Conservation (phyloP, 2,888 invertebrate species). For the Drosophila vallismaia region DNA sequence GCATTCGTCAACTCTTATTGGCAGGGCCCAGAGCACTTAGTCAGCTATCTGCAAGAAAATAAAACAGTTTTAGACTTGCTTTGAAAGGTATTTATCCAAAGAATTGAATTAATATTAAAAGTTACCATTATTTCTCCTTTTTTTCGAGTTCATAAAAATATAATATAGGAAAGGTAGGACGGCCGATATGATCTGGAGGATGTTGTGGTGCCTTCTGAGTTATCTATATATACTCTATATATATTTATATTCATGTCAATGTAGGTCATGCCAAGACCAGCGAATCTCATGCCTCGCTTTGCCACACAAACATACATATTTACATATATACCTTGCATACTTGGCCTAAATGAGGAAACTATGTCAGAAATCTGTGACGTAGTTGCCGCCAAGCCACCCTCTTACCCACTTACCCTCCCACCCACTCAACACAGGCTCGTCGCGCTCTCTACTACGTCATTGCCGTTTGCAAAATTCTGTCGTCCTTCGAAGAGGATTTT, state of each 20-base stretch:
- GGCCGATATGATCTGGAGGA: conserved; percentile 32
- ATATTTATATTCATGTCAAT: conserved; percentile 30
- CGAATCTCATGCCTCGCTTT: conserved; percentile 19
- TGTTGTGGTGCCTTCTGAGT: conserved; percentile 20
- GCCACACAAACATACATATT: conserved; percentile 18
- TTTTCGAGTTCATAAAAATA: not conserved
- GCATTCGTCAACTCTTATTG: conserved; percentile 40
- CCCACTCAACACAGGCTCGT: not conserved
- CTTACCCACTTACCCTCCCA: conserved; percentile 8
- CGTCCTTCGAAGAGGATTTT: conserved; percentile 37
- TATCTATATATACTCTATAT: conserved; percentile 15
- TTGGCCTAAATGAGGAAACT: conserved; percentile 67
- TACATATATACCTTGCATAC: conserved; percentile 28
- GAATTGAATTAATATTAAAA: not conserved
- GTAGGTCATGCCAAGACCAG: conserved; percentile 30
- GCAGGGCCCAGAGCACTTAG: conserved; percentile 29
- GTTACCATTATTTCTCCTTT: not conserved
- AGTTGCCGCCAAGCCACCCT: conserved; percentile 20
- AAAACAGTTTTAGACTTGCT: not conserved
- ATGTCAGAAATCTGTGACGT: conserved; percentile 66
- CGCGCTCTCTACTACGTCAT: conserved; percentile 30
- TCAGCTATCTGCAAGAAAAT: not conserved
- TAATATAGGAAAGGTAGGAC: not conserved
- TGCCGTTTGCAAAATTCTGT: conserved; percentile 39
- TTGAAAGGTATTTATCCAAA: not conserved